phyloP scores from a whole-genome alignment of 2,113 vertebrate genomes.

The Cygnus atratus region DNA sequence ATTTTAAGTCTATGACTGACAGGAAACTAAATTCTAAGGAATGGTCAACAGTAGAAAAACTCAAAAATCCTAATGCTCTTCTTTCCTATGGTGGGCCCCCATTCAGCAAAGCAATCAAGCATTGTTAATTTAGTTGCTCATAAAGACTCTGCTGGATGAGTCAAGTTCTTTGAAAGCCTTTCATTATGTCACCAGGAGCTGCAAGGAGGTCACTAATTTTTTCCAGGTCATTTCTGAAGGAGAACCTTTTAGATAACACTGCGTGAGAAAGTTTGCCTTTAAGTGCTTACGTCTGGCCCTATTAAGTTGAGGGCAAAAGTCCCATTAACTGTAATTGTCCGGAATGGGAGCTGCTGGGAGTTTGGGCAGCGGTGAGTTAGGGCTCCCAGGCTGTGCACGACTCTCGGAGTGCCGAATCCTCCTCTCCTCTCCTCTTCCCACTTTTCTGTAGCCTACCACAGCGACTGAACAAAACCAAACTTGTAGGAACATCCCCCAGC shows the following conservation, averaged over 20 bases:
- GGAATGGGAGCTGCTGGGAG: not conserved
- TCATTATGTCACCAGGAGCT: not conserved
- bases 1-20: not conserved
- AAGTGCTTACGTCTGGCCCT: not conserved
- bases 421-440: not conserved
- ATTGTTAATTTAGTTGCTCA: not conserved
- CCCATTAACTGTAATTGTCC: not conserved
- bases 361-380: not conserved
- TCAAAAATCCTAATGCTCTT: not conserved
- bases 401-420: not conserved
- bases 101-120: not conserved
- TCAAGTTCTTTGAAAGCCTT: not conserved
- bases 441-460: not conserved
- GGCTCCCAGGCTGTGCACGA: not conserved
- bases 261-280: not conserved
- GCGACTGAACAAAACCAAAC: not conserved
- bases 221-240: not conserved
- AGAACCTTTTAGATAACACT: not conserved
- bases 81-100: not conserved
- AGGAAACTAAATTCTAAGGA: not conserved
- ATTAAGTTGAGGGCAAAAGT: not conserved
- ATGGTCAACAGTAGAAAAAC: not conserved
- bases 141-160: not conserved
- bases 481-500: not conserved
- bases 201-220: not conserved